Percentiles rank a stretch among this genome's conserved stretches.
Evolutionary conservation across 2,113 vertebrate genomes (phyloP).

Genomic region (Vulpes lagopus): DNA sequence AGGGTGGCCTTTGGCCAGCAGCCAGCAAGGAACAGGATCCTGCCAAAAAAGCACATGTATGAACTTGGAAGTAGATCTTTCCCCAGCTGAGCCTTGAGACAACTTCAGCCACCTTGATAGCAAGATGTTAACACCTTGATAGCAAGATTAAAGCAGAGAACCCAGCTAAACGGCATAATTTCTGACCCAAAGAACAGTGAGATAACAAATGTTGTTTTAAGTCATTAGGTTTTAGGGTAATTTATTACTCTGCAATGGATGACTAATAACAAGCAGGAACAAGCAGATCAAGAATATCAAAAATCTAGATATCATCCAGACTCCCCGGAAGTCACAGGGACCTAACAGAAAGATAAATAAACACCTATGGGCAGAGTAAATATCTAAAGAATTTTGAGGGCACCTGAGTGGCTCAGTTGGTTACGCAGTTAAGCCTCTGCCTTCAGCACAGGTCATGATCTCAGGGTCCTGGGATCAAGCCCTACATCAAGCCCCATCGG

Average conservation of each 20-base stretch:
- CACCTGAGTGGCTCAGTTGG: no score
- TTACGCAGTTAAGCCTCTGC: no score
- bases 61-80: not conserved
- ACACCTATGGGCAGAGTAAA: not conserved
- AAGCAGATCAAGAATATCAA: not conserved
- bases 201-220: not conserved
- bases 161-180: not conserved
- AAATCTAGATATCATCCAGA: not conserved
- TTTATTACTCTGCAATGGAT: not conserved
- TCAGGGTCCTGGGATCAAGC: no score
- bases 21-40: not conserved
- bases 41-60: not conserved
- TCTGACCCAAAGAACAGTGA: not conserved
- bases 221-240: not conserved
- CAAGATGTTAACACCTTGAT: not conserved
- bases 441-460: no score
- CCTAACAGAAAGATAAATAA: not conserved
- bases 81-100: not conserved
- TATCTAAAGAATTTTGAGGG: not conserved
- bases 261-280: not conserved
- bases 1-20: not conserved
- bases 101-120: not conserved
- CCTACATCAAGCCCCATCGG: no score
- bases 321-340: not conserved
- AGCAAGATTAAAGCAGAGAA: not conserved